These are phyloP conservation scores for Microcebus ravelobensis DNA, from an alignment of 2,113 vertebrate genomes.

Conservation along the genomic window DNA sequence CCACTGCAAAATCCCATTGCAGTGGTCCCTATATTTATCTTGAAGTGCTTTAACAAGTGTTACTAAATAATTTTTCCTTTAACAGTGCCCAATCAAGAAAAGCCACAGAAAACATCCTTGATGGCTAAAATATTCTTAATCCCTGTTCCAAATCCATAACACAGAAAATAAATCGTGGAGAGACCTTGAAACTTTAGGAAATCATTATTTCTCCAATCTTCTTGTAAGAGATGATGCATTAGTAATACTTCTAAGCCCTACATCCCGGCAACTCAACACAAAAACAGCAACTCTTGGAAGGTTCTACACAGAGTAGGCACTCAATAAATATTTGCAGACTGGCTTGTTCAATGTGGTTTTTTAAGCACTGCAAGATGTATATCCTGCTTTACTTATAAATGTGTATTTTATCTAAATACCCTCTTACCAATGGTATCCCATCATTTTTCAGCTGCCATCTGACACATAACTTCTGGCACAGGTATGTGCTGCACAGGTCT, in stretches of 20 bases:
- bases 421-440: slow-evolving; percentile 52
- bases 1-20: not conserved
- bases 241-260: not conserved
- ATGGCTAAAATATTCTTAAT: not conserved
- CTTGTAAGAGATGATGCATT: not conserved
- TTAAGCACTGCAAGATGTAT: slow-evolving; percentile 52
- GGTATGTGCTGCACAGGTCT: slow-evolving; percentile 37
- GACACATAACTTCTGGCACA: slow-evolving; percentile 62
- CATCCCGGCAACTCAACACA: not conserved
- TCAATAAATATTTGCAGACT: not conserved
- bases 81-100: not conserved
- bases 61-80: not conserved
- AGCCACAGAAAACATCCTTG: not conserved
- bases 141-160: not conserved
- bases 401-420: slow-evolving; percentile 69
- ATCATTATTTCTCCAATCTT: not conserved
- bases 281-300: not conserved
- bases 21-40: not conserved
- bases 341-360: slow-evolving; percentile 25
- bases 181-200: not conserved
- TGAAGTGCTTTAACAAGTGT: not conserved
- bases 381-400: slow-evolving; percentile 33
- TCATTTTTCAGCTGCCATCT: slow-evolving; percentile 66
- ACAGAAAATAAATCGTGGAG: not conserved
- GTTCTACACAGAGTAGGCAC: not conserved